A percentile compares a stretch with the other conserved stretches of the same genome.
Conservation (phyloP, 2,888 invertebrate genomes). For the Apantesis nais region DNA sequence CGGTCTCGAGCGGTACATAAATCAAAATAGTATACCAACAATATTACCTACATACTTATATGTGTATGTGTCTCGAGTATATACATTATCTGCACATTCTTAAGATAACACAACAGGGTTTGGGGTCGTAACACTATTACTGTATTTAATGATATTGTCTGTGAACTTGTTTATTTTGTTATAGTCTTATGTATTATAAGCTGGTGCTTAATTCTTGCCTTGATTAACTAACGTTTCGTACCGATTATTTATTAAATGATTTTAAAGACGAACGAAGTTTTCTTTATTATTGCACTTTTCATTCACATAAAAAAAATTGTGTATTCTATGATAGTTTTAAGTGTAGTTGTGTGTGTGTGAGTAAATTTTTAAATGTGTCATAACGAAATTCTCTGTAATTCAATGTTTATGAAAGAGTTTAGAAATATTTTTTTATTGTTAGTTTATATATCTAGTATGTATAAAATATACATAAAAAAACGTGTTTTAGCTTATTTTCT, state of each 20-base stretch:
- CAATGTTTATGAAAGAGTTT: too few relatives aligned
- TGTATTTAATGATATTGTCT: not conserved
- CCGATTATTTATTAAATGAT: not conserved
- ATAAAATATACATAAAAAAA: too few relatives aligned
- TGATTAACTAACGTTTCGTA: not conserved
- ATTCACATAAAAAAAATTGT: too few relatives aligned
- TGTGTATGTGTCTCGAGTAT: not conserved
- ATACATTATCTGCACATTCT: not conserved
- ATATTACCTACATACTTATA: constrained; percentile 13
- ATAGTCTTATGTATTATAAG: not conserved
- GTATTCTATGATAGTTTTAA: too few relatives aligned
- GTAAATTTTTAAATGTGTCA: too few relatives aligned
- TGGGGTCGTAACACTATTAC: not conserved
- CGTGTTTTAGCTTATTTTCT: too few relatives aligned
- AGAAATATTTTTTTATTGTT: too few relatives aligned
- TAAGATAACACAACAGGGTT: not conserved
- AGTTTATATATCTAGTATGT: too few relatives aligned
- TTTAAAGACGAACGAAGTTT: not conserved
- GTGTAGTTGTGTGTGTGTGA: too few relatives aligned
- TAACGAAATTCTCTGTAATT: too few relatives aligned
- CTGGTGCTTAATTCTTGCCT: not conserved
- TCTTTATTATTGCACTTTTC: not conserved
- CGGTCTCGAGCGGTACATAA: constrained; percentile 65
- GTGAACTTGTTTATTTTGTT: not conserved
- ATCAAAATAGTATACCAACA: constrained; percentile 64